Evolutionary conservation across 2,888 invertebrate species (phyloP), one percentile per base, ranked within the genome.

Genomic region (Drosophila meridionalis): DNA sequence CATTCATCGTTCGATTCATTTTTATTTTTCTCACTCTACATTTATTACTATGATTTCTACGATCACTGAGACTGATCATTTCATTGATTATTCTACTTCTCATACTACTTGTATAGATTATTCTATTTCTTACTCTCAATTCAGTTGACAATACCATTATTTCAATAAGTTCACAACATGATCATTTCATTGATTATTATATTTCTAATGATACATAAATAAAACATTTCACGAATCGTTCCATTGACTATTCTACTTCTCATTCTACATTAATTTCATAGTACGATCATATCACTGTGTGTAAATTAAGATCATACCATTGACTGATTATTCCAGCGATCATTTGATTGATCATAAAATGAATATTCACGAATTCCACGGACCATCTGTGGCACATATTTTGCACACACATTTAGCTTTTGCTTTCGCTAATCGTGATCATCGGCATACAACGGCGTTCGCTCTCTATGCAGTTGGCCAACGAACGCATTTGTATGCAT

Each of bases 401-500:
- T 32, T 56, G 60, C 68, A 72, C 50, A 50, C 28, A 55, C 30
- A 66, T 57, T 60, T 74, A n/a, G 69, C 61, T 57, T 60, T 38
- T 75, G 64, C 62, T 78, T 78, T 80, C 80, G 42, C 75, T 59
- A 42, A 48, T 66, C 52, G 48, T 48, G 55, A 65, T 59, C 55
- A 57, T 14, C 14, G 38, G 20, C 38, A 40, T 32, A 28, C 43
- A 34, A 48, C 55, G 42, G 58, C 59, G 42, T 60, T 55, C 59
- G 65, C 61, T 34, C 47, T 38, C 34, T 47, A 47, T 59, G 47
- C 30, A 70, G 55, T 45, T 73, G 80, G 69, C 70, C 64, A 69
- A 69, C 63, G 59, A 58, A 14, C 57, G 42, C 70, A 73, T 87
- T 84, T 73, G 74, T 84, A 87, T 84, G 84, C 89, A 80, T 55